Percentiles rank a stretch among this genome's conserved stretches.
Conservation (phyloP, 1,140 invertebrate genomes). For the Lasaia peninsularis region DNA sequence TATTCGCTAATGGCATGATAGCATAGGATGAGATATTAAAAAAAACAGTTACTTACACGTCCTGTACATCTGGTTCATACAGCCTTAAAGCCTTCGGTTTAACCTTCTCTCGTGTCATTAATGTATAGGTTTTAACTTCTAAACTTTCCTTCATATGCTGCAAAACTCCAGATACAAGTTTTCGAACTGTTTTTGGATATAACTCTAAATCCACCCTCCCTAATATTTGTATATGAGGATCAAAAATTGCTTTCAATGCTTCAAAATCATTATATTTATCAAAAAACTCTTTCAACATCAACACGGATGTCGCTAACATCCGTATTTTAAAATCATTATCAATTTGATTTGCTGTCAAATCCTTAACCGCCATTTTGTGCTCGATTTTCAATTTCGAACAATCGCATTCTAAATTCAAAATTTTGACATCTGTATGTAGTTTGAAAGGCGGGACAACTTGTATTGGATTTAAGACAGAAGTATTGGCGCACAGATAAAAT, state of each 20-base stretch:
- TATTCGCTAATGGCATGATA: too few relatives aligned
- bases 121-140: conserved; percentile 77
- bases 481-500: conserved; percentile 81
- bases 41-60: conserved; percentile 80
- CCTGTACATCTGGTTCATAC: conserved; percentile 90
- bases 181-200: conserved; percentile 80
- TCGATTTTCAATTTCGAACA: conserved; percentile 56
- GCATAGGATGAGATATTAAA: too few relatives aligned
- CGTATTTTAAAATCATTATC: conserved; percentile 81
- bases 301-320: conserved; percentile 72
- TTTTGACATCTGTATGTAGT: conserved; percentile 68
- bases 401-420: conserved; percentile 77
- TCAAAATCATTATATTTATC: conserved; percentile 77
- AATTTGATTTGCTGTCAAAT: conserved; percentile 76
- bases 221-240: conserved; percentile 61
- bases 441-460: conserved; percentile 84
- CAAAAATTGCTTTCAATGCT: conserved; percentile 66
- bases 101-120: conserved; percentile 74
- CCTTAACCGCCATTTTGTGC: conserved; percentile 49
- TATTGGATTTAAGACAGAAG: conserved; percentile 72
- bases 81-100: conserved; percentile 88
- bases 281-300: conserved; percentile 79
- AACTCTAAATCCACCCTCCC: conserved; percentile 75
- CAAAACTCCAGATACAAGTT: conserved; percentile 66
- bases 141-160: conserved; percentile 71